phyloP scores from a whole-genome alignment of 2,113 vertebrate genomes.

The Antennarius striatus region DNA sequence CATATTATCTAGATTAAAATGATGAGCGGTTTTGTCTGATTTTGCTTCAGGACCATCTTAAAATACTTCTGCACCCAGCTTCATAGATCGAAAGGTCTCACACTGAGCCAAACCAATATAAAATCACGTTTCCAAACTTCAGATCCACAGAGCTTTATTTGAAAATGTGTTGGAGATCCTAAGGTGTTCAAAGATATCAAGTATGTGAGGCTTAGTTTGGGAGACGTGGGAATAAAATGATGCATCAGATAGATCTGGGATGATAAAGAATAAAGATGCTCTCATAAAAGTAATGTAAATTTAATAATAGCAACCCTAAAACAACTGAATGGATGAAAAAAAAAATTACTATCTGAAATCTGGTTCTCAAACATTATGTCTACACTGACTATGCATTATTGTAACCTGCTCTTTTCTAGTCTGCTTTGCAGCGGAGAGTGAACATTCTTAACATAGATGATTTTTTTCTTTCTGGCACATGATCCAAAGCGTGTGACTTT shows the following conservation, averaged over 20 bases:
- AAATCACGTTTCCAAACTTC: neutral
- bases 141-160: too few relatives aligned
- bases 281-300: too few relatives aligned
- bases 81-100: neutral
- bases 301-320: too few relatives aligned
- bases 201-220: too few relatives aligned
- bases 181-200: too few relatives aligned
- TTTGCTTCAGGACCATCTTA: neutral
- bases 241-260: too few relatives aligned
- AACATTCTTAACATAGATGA: constrained; percentile 27
- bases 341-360: neutral
- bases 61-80: neutral
- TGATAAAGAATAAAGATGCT: too few relatives aligned
- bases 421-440: constrained; percentile 20
- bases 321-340: neutral
- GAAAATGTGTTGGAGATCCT: too few relatives aligned
- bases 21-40: neutral
- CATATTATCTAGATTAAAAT: neutral
- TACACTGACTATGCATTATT: constrained; percentile 32
- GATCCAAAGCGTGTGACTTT: constrained; percentile 63
- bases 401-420: constrained; percentile 12
- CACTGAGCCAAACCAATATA: neutral
- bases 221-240: too few relatives aligned
- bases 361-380: neutral
- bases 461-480: constrained; percentile 19